phyloP scores from a whole-genome alignment of 2,797 vertebrate species.

The Clarias fuscus region DNA sequence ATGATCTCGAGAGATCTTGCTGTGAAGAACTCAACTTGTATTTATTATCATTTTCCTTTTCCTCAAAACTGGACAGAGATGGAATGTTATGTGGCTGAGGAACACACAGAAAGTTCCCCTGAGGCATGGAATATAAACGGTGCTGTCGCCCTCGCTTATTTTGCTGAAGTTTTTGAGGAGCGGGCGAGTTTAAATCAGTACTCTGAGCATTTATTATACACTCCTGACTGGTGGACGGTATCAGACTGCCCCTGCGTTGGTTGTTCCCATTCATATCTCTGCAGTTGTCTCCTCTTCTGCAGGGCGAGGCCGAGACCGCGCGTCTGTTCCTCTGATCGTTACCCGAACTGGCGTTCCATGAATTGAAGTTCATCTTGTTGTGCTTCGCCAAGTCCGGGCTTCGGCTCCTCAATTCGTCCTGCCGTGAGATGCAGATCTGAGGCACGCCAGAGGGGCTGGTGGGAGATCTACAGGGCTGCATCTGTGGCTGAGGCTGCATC shows the following conservation, averaged over 20 bases:
- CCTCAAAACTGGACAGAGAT: too few species aligned
- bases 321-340: background rate
- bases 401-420: background rate
- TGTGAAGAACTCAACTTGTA: background rate
- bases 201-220: background rate
- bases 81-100: background rate
- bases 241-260: background rate
- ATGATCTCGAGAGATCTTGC: conserved; percentile 35
- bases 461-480: conserved; percentile 25
- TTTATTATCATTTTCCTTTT: background rate
- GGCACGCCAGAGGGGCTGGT: background rate
- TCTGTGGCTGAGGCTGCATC: conserved; percentile 54
- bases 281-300: conserved; percentile 58
- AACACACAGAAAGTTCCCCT: background rate
- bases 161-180: conserved; percentile 21
- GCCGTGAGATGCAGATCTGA: conserved; percentile 62
- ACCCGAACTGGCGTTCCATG: background rate
- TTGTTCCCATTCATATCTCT: background rate
- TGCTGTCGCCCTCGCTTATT: accelerated
- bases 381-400: conserved; percentile 45
- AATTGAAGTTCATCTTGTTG: conserved; percentile 64
- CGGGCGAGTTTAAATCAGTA: conserved; percentile 48
- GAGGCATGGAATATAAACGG: background rate
- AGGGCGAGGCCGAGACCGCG: conserved; percentile 58
- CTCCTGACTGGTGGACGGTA: conserved; percentile 32